A percentile compares a stretch with the other conserved stretches of the same genome.
Conservation (phyloP, 2,888 invertebrate genomes). For the Ethmia dodecea region DNA sequence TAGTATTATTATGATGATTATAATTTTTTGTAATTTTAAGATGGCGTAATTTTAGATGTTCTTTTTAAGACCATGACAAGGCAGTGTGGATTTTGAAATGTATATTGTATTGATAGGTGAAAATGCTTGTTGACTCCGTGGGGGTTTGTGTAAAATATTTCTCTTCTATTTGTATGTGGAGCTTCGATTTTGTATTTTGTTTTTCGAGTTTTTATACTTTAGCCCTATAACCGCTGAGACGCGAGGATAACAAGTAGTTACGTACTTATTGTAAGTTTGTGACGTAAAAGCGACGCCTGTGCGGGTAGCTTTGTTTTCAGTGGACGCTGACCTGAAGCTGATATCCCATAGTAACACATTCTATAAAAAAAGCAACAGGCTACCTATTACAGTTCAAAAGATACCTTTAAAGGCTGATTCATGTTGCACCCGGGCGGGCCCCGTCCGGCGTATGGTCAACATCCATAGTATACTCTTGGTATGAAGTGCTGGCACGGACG, state of each 20-base stretch:
- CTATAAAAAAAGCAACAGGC: no score
- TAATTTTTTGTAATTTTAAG: conserved; percentile 55
- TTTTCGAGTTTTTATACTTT: conserved; percentile 37
- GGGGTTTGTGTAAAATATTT: conserved; percentile 55
- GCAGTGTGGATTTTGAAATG: conserved; percentile 45
- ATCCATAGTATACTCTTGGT: no score
- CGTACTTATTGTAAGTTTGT: conserved; percentile 30
- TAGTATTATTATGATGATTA: conserved; percentile 51
- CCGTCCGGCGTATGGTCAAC: no score
- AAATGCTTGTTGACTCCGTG: conserved; percentile 44
- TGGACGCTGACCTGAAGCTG: no score
- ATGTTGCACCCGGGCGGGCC: no score
- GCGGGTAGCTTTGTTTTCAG: no score
- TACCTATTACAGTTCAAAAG: no score
- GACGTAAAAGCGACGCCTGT: conserved; percentile 18
- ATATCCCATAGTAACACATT: no score
- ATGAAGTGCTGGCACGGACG: no score
- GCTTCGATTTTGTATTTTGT: conserved; percentile 46
- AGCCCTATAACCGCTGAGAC: conserved; percentile 28
- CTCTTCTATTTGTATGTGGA: conserved; percentile 45
- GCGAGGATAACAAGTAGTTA: conserved; percentile 24
- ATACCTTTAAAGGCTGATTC: no score
- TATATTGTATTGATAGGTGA: conserved; percentile 26
- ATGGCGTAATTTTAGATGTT: conserved; percentile 74
- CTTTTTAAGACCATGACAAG: conserved; percentile 71